Base-by-base conservation (phyloP, 2,797 vertebrate species). In the Chrysocyon brachyurus region DNA sequence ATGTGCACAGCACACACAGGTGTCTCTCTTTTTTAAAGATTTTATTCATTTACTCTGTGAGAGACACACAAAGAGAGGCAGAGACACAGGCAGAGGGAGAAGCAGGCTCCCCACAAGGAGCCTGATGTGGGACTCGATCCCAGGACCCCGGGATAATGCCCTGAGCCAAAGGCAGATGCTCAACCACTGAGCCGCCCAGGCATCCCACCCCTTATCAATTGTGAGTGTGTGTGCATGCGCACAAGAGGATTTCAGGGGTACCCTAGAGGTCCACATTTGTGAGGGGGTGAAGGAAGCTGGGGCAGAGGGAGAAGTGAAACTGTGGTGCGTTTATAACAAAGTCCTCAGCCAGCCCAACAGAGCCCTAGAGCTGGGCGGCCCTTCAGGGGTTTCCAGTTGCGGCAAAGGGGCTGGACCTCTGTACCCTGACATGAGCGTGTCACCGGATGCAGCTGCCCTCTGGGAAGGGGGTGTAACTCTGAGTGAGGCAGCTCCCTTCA, bases 151-250 rank as follows among this genome's bases (percentile, higher is more conserved):
- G 40, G 40, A 46, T 46, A 46, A 46, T 46, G 40, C 40, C 40
- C 40, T 46, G 40, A 46, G 40, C 40, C 40, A 46, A 46, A 46
- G 40, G 7, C 40, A 46, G 40, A 46, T 46, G 40, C 40, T 46
- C 40, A 46, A 46, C 40, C 40, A 46, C 40, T 46, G 40, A 46
- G 40, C 40, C 59, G 5, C 59, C 57, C 59, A 61, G 59, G 59
- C 16, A 4, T 9, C 59, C 59, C 24, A 26, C 40, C 59, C n/a
- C 10, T 4, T 64, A 22, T 52, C 52, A 36, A 1, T 1, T 95
- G 22, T 2, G n/a, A 24, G 75, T 36, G 26, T 57, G 12, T 8
- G 40, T 14, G 17, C 9, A 11, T 2, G 26, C 0, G 3, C 0
- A 16, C 31, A 68, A 19, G 40, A 59, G 36, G 61, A 52, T 54